A percentile compares a stretch with the other conserved stretches of the same genome.
phyloP scores from a whole-genome alignment of 1,140 invertebrate genomes.

The Drosophila pandora region DNA sequence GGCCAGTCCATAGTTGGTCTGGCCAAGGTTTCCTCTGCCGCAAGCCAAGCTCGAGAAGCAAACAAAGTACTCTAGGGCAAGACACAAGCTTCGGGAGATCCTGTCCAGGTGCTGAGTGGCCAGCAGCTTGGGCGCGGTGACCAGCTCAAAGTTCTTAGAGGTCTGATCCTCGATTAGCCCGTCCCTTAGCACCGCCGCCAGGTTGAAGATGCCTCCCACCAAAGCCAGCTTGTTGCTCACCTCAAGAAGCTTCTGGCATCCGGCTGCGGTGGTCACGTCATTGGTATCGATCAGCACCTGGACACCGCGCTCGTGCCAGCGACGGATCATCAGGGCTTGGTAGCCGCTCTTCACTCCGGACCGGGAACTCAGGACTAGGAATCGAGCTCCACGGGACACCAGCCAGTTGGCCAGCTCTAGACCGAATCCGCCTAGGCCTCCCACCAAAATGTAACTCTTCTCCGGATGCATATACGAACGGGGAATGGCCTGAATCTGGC shows the following conservation, averaged over 20 bases:
- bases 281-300: slow-evolving; percentile 89
- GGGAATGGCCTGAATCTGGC: slow-evolving; percentile 90
- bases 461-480: slow-evolving; percentile 94
- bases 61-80: slow-evolving; percentile 94
- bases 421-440: slow-evolving; percentile 97
- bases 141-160: slow-evolving; percentile 89
- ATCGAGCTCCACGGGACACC: slow-evolving; percentile 91
- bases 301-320: slow-evolving; percentile 89
- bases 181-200: slow-evolving; percentile 95
- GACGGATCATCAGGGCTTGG: slow-evolving; percentile 90
- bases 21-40: slow-evolving; percentile 96
- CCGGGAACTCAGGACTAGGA: slow-evolving; percentile 93
- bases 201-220: slow-evolving; percentile 97
- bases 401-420: slow-evolving; percentile 97
- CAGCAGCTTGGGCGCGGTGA: slow-evolving; percentile 91
- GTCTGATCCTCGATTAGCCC: slow-evolving; percentile 94
- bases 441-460: slow-evolving; percentile 94
- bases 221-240: slow-evolving; percentile 90
- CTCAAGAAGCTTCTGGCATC: slow-evolving; percentile 89
- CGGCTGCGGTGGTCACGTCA: slow-evolving; percentile 86
- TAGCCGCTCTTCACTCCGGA: slow-evolving; percentile 94
- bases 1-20: slow-evolving; percentile 97
- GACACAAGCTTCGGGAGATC: slow-evolving; percentile 89
- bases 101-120: slow-evolving; percentile 91
- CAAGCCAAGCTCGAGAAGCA: slow-evolving; percentile 98